phyloP scores from a whole-genome alignment of 2,113 vertebrate genomes.

The Perccottus glenii region DNA sequence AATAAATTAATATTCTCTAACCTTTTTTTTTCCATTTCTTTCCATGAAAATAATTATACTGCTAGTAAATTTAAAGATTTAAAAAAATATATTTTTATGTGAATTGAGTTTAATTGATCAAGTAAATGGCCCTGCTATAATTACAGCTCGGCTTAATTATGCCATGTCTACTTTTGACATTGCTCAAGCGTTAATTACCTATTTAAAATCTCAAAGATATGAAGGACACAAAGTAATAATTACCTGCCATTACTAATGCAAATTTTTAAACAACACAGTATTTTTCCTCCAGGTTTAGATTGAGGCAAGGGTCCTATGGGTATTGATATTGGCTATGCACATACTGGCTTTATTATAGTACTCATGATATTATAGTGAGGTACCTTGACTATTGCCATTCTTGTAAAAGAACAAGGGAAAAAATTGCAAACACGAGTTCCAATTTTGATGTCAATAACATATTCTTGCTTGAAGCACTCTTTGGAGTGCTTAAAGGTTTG shows the following conservation, averaged over 20 bases:
- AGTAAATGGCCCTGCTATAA: constrained; percentile 6
- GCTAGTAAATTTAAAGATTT: background rate
- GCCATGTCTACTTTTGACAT: constrained; percentile 10
- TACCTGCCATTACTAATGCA: background rate
- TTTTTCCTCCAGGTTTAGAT: no score
- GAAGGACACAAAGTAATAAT: constrained; percentile 5
- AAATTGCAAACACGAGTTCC: background rate
- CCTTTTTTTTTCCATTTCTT: background rate
- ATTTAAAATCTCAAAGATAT: constrained; percentile 5
- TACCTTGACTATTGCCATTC: no score
- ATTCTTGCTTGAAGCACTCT: background rate
- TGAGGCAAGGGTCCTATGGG: no score
- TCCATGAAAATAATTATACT: background rate
- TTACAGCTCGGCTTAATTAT: constrained; percentile 8
- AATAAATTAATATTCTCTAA: no score
- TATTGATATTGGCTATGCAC: background rate
- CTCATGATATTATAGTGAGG: no score
- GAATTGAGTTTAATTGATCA: constrained; percentile 8
- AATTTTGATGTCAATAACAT: background rate
- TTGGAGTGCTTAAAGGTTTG: constrained; percentile 22
- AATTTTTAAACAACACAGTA: background rate
- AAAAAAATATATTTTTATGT: constrained; percentile 7
- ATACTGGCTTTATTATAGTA: background rate
- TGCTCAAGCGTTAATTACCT: constrained; percentile 6
- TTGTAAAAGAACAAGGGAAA: background rate